These are phyloP conservation scores for Gymnorhina tibicen DNA, from an alignment of 2,113 vertebrate species.

Conservation along the genomic window DNA sequence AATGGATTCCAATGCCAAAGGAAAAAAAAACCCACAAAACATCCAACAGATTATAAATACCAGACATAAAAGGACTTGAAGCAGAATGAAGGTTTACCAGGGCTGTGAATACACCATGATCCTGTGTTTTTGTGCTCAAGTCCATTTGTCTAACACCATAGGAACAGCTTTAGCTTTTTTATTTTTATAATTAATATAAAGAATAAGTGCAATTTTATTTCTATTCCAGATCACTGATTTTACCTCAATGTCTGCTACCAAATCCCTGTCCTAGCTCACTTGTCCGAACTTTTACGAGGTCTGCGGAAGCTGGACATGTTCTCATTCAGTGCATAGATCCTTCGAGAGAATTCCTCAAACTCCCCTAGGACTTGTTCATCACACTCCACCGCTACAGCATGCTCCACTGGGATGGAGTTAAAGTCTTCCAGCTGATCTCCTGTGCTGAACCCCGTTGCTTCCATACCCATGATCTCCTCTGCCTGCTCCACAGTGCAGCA, in stretches of 20 bases:
- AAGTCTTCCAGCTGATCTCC: conserved; percentile 85
- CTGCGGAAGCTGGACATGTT: conserved; percentile 93
- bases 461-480: conserved; percentile 94
- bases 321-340: conserved; percentile 95
- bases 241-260: not conserved
- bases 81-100: conserved; percentile 48
- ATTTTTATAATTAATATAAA: conserved; percentile 73
- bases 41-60: conserved; percentile 35
- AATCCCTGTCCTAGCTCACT: conserved; percentile 69
- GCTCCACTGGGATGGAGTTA: conserved; percentile 91
- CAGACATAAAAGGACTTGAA: conserved; percentile 16
- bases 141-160: conserved; percentile 48
- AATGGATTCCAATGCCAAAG: not conserved
- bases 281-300: conserved; percentile 91
- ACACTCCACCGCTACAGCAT: conserved; percentile 91
- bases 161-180: conserved; percentile 53
- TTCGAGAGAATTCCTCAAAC: conserved; percentile 95
- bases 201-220: conserved; percentile 81
- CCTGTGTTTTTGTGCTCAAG: conserved; percentile 18
- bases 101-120: conserved; percentile 38
- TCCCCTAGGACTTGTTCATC: conserved; percentile 97
- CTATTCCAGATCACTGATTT: not conserved
- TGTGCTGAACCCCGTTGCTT: conserved; percentile 80
- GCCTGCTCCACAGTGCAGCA: conserved; percentile 91
- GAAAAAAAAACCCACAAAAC: not conserved